A percentile compares a stretch with the other conserved stretches of the same genome.
phyloP scores from a whole-genome alignment of 2,113 vertebrate genomes.

The Amazona guildingii region DNA sequence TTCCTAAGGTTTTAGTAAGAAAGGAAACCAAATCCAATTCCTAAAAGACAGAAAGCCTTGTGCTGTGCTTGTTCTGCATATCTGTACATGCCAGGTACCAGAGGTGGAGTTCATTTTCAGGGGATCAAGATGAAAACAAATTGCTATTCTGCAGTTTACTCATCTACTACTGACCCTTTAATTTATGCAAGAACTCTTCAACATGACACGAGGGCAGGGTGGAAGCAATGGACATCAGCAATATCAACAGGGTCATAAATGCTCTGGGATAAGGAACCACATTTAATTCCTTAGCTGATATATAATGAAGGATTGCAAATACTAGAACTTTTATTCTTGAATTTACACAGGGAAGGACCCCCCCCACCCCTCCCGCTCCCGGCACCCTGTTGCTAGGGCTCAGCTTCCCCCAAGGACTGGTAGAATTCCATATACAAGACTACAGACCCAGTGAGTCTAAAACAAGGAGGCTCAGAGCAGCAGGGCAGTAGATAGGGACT shows the following conservation, averaged over 20 bases:
- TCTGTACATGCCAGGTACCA: not conserved
- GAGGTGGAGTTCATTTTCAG: not conserved
- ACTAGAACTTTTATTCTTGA: not conserved
- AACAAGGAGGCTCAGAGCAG: not conserved
- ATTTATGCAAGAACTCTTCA: not conserved
- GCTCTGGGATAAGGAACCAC: not conserved
- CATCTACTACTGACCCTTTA: not conserved
- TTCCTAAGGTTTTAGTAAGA: not conserved
- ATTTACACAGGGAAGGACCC: not conserved
- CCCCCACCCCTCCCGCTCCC: rapidly evolving
- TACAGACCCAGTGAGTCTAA: not conserved
- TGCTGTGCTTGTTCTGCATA: not conserved
- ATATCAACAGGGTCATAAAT: not conserved
- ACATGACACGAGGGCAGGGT: rapidly evolving
- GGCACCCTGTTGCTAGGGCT: not conserved
- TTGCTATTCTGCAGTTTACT: not conserved
- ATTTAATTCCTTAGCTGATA: not conserved
- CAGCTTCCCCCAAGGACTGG: not conserved
- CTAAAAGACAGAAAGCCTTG: not conserved
- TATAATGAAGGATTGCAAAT: not conserved
- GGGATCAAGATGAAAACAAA: not conserved
- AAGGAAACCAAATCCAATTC: not conserved
- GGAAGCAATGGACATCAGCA: rapidly evolving
- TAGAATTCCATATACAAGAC: not conserved
- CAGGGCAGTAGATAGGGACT: not conserved